Evolutionary conservation across 1,140 invertebrate species (phyloP).

Genomic region (Limonius californicus): DNA sequence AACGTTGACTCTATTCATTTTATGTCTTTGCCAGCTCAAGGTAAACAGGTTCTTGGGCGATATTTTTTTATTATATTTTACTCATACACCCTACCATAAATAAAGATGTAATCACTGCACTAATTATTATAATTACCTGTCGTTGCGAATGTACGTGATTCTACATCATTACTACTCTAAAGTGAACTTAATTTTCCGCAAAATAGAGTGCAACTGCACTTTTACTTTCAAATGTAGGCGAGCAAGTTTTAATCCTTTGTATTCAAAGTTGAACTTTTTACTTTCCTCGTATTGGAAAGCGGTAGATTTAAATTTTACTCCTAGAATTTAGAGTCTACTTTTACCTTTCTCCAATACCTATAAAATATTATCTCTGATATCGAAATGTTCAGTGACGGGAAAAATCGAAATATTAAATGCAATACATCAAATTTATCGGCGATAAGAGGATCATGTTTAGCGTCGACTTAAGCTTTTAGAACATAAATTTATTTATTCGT

Average conservation of each 20-base stretch:
- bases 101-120: not conserved
- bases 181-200: constrained; percentile 2
- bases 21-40: constrained; percentile 35
- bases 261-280: constrained; percentile 25
- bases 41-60: constrained; percentile 31
- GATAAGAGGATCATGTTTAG: not conserved
- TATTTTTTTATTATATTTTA: constrained; percentile 1
- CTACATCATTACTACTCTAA: not conserved
- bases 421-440: not conserved
- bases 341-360: not conserved
- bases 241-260: constrained; percentile 27
- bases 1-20: constrained; percentile 14
- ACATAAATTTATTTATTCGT: not conserved
- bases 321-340: not conserved
- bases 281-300: constrained; percentile 24
- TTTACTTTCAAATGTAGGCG: constrained; percentile 36
- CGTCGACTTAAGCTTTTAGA: not conserved
- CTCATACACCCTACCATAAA: not conserved
- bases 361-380: not conserved
- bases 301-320: constrained; percentile 18
- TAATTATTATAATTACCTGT: not conserved
- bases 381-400: too few relatives aligned
- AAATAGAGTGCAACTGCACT: constrained; percentile 21
- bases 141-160: not conserved
- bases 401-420: not conserved